phyloP scores from a whole-genome alignment of 2,888 invertebrate species.

The Aporophyla lueneburgensis region DNA sequence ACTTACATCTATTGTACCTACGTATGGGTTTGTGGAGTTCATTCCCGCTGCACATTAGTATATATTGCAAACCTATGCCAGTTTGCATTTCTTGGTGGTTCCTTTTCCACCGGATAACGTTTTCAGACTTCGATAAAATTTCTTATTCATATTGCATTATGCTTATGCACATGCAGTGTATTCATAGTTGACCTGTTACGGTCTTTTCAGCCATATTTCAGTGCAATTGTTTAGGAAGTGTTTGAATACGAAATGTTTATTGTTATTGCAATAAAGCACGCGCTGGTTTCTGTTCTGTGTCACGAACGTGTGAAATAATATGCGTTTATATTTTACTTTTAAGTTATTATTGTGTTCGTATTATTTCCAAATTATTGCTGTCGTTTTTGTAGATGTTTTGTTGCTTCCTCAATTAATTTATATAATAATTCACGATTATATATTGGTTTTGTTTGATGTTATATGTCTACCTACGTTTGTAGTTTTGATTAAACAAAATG shows the following conservation, averaged over 20 bases:
- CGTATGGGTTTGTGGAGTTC: conserved; percentile 10
- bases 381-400: neutral
- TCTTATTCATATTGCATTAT: conserved; percentile 26
- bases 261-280: conserved; percentile 56
- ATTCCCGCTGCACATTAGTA: conserved; percentile 36
- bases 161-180: neutral
- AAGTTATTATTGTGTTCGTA: conserved; percentile 24
- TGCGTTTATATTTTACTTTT: conserved; percentile 27
- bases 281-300: conserved; percentile 51
- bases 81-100: conserved; percentile 13
- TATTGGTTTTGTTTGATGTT: neutral
- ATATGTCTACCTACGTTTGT: neutral
- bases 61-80: conserved; percentile 40
- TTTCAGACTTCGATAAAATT: conserved; percentile 1
- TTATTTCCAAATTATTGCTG: conserved; percentile 23
- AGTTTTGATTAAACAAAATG: neutral
- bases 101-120: conserved; percentile 1
- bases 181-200: conserved; percentile 8
- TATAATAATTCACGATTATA: neutral
- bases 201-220: conserved; percentile 43
- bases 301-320: conserved; percentile 54
- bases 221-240: conserved; percentile 47
- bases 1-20: conserved; percentile 34
- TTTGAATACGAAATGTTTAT: conserved; percentile 40
- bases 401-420: conserved; percentile 1